Conservation (phyloP, 2,113 vertebrate genomes). For the Tricholaema leucomelas region DNA sequence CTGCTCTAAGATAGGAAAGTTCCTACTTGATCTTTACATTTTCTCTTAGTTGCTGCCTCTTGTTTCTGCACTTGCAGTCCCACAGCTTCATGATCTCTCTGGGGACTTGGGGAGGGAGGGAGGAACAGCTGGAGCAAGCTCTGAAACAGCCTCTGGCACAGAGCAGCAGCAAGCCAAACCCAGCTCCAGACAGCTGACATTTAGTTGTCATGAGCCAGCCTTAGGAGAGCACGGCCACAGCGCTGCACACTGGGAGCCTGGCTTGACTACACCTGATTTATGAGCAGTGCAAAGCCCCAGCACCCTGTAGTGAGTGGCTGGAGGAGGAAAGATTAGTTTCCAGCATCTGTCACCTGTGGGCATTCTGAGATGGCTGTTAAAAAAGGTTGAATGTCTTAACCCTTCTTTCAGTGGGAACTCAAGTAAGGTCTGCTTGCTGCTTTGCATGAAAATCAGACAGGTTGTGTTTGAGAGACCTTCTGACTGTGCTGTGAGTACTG, state of each 20-base stretch:
- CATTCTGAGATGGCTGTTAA: not conserved
- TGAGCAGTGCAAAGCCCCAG: not conserved
- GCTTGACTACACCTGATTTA: not conserved
- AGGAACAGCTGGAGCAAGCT: not conserved
- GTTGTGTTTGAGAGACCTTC: not conserved
- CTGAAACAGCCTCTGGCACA: not conserved
- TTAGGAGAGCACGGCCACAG: not conserved
- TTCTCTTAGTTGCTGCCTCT: not conserved
- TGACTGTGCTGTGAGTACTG: not conserved
- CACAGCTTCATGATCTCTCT: not conserved
- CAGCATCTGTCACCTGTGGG: not conserved
- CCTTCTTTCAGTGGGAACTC: not conserved
- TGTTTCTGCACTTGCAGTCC: not conserved
- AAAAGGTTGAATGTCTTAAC: not conserved
- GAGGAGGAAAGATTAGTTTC: not conserved
- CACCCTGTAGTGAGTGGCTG: not conserved
- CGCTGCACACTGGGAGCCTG: not conserved
- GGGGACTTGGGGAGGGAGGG: not conserved
- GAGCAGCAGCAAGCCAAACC: not conserved
- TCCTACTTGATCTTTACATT: not conserved
- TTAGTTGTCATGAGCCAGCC: not conserved
- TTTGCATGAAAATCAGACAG: not conserved
- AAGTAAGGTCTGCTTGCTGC: accelerated
- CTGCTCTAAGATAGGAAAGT: not conserved
- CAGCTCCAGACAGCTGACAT: not conserved